Conservation (phyloP, 2,888 invertebrate genomes). For the Eilema depressum region DNA sequence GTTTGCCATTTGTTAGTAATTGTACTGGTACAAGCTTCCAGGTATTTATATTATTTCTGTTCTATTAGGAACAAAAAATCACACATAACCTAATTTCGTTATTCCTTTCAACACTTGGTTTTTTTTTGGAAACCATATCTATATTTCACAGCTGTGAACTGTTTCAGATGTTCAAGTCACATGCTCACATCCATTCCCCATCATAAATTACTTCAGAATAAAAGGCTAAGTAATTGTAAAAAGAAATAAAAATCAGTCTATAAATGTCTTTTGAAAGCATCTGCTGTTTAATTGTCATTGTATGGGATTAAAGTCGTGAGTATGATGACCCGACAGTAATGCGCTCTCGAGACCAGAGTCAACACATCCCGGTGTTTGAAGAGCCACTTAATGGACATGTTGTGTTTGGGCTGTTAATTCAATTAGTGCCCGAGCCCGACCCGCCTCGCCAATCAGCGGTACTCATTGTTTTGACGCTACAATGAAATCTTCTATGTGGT, state of each 20-base stretch:
- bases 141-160: neutral
- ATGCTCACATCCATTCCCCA: neutral
- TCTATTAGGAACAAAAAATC: neutral
- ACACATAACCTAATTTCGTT: neutral
- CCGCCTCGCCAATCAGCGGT: constrained; percentile 69
- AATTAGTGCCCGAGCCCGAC: constrained; percentile 74
- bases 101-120: neutral
- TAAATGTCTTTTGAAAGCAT: constrained; percentile 17
- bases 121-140: neutral
- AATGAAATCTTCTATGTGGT: constrained; percentile 61
- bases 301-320: constrained; percentile 48
- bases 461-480: constrained; percentile 73
- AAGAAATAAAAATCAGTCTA: neutral
- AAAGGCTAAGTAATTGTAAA: neutral
- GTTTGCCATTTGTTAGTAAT: no score
- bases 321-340: constrained; percentile 48
- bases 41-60: neutral
- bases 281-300: constrained; percentile 51
- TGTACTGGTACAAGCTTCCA: no score
- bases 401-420: constrained; percentile 81
- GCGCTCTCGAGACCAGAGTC: constrained; percentile 35
- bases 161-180: neutral
- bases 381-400: constrained; percentile 77
- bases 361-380: constrained; percentile 63
- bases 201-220: neutral